Percentiles rank a stretch among this genome's conserved stretches.
These are phyloP conservation scores for Hoplias malabaricus DNA, from an alignment of 2,113 vertebrate genomes.

Conservation along the genomic window DNA sequence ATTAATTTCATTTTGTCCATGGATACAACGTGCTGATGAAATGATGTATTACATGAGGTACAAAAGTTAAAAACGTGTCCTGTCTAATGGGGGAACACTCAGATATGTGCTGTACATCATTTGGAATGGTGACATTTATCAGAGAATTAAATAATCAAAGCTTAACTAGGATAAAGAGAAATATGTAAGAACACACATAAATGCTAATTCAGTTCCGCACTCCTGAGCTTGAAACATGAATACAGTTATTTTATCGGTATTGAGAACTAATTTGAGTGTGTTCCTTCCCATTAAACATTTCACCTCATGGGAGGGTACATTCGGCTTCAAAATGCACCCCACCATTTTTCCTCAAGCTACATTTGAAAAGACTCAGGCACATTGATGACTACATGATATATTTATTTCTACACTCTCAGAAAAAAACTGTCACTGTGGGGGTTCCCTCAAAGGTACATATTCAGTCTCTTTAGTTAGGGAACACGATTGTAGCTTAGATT, in stretches of 20 bases:
- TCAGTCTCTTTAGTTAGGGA: no score
- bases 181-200: neutral
- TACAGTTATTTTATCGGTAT: neutral
- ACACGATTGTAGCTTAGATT: no score
- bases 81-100: neutral
- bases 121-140: neutral
- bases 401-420: no score
- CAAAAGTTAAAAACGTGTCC: neutral
- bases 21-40: neutral
- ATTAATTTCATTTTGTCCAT: neutral
- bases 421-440: no score
- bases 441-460: no score
- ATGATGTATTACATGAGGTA: neutral
- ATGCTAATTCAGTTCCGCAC: neutral
- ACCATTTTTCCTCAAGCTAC: no score
- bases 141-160: neutral
- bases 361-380: no score
- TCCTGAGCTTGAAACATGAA: neutral
- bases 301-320: no score
- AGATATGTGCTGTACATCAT: neutral
- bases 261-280: no score
- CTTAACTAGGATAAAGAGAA: neutral
- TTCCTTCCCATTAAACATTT: no score
- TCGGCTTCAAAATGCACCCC: neutral
- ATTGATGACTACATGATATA: no score